A percentile compares a stretch with the other conserved stretches of the same genome.
Conservation (phyloP, 2,888 invertebrate genomes). For the Eledona agricola region DNA sequence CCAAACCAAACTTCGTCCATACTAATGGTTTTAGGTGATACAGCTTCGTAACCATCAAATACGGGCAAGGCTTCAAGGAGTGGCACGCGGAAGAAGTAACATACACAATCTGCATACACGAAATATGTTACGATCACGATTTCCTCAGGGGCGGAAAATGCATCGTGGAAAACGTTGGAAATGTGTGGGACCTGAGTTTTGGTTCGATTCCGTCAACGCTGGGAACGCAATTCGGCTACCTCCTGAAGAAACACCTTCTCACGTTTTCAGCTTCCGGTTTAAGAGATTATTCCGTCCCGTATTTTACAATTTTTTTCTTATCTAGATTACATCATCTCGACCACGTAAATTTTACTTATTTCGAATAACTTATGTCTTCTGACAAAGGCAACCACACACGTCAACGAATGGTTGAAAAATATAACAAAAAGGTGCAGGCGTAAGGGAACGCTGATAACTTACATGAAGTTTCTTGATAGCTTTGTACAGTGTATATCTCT, state of each 20-base stretch:
- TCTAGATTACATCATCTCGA: conserved; percentile 42
- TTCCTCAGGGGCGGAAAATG: conserved; percentile 9
- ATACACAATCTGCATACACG: conserved; percentile 14
- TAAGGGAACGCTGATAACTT: no score
- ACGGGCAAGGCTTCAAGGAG: conserved; percentile 38
- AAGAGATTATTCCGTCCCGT: conserved; percentile 45
- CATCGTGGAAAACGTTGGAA: conserved; percentile 1
- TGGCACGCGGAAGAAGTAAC: conserved; percentile 39
- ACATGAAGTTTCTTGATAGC: no score
- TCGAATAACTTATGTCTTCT: conserved; percentile 39
- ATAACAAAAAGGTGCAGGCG: no score
- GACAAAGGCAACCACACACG: conserved; percentile 32
- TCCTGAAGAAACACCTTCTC: conserved; percentile 44
- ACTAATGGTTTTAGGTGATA: conserved; percentile 36
- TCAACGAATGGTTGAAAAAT: conserved; percentile 31
- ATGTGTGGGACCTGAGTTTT: conserved; percentile 5
- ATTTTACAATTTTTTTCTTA: conserved; percentile 42
- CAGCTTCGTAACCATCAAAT: conserved; percentile 17
- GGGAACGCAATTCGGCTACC: conserved; percentile 10
- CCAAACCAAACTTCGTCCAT: conserved; percentile 30
- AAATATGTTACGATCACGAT: conserved; percentile 12
- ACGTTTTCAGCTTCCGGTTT: conserved; percentile 51
- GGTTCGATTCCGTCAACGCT: not conserved
- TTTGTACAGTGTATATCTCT: no score
- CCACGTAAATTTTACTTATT: conserved; percentile 47